Conservation (phyloP, 2,797 vertebrate species). For the Alfaro cultratus region DNA sequence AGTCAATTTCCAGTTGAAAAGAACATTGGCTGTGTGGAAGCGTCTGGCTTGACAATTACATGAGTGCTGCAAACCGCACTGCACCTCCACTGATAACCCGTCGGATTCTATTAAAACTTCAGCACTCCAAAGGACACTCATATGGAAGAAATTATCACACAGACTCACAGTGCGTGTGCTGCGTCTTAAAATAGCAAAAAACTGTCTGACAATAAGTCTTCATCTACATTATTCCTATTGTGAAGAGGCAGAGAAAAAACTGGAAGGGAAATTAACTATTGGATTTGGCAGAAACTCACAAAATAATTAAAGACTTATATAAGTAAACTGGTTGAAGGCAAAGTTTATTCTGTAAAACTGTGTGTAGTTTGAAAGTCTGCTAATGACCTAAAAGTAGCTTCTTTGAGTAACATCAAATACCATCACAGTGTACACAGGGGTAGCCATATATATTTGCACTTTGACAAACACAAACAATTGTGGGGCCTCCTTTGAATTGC, state of each 20-base stretch:
- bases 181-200: constrained; percentile 21
- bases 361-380: constrained; percentile 36
- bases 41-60: constrained; percentile 74
- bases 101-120: constrained; percentile 73
- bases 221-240: constrained; percentile 14
- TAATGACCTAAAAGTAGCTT: constrained; percentile 43
- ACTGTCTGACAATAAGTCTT: constrained; percentile 33
- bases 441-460: background rate
- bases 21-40: constrained; percentile 65
- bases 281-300: constrained; percentile 20
- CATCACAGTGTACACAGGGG: constrained; percentile 13
- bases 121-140: constrained; percentile 64
- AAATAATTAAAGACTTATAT: constrained; percentile 16
- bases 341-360: constrained; percentile 14
- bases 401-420: constrained; percentile 27
- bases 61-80: constrained; percentile 48
- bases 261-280: constrained; percentile 15
- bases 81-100: constrained; percentile 69
- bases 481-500: background rate
- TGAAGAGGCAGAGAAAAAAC: constrained; percentile 27
- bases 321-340: constrained; percentile 8
- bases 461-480: background rate
- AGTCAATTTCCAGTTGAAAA: constrained; percentile 73
- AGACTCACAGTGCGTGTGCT: constrained; percentile 4
- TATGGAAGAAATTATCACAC: constrained; percentile 66